Percentiles rank a stretch among this genome's conserved stretches.
Conservation (phyloP, 2,113 vertebrate species). For the Neolamprologus hecqui region DNA sequence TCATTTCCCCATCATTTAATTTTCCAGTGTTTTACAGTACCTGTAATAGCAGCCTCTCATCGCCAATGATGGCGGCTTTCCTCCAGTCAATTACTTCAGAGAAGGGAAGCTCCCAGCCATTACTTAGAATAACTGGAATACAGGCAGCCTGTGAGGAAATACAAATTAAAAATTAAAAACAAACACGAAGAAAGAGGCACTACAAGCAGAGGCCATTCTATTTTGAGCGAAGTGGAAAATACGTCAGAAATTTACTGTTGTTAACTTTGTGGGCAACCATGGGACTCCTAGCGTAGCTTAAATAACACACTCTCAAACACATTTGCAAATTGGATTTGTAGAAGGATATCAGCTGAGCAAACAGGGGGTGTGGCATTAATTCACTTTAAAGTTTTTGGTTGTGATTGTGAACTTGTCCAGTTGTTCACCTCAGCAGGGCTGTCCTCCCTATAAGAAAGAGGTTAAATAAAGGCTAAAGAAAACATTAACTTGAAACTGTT, state of each 20-base stretch:
- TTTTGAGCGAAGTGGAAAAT: not conserved
- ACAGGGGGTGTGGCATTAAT: not conserved
- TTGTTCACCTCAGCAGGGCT: not conserved
- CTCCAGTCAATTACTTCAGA: conserved; percentile 78
- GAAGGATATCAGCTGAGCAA: accelerated
- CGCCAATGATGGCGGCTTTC: conserved; percentile 72
- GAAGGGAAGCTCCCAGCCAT: conserved; percentile 78
- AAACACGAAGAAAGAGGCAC: not conserved
- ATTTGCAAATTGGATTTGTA: not conserved
- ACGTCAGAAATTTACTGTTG: not conserved
- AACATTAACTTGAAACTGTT: not conserved
- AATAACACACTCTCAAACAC: not conserved
- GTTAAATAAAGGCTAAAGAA: not conserved
- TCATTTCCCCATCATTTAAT: not conserved
- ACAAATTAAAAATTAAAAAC: not conserved
- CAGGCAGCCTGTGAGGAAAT: conserved; percentile 65
- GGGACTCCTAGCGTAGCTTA: not conserved
- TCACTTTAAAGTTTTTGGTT: not conserved
- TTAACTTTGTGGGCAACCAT: not conserved
- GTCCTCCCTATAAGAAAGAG: not conserved
- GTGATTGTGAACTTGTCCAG: not conserved
- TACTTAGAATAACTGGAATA: conserved; percentile 75
- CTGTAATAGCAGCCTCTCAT: conserved; percentile 75
- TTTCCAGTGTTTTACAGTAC: conserved; percentile 21
- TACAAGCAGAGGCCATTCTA: not conserved